Percentiles rank a stretch among this genome's conserved stretches.
phyloP scores from a whole-genome alignment of 2,113 vertebrate genomes.

The Caloenas nicobarica region DNA sequence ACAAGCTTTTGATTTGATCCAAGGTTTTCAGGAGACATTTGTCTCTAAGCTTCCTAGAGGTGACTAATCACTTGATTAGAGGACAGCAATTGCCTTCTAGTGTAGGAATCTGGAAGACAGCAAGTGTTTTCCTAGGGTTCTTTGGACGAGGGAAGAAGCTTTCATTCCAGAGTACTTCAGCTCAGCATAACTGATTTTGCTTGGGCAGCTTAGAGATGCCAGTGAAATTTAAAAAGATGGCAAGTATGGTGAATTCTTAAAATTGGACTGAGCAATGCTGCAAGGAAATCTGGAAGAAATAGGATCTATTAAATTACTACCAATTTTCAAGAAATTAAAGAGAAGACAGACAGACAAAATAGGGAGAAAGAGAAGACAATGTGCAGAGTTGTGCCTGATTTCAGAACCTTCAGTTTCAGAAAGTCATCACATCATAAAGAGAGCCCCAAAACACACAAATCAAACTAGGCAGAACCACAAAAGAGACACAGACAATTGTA shows the following conservation, averaged over 20 bases:
- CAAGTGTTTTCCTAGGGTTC: not conserved
- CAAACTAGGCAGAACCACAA: not conserved
- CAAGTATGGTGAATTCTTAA: not conserved
- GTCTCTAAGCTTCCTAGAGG: not conserved
- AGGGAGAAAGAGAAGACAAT: not conserved
- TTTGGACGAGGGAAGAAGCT: not conserved
- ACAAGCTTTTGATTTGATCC: not conserved
- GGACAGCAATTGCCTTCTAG: not conserved
- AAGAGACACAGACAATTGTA: not conserved
- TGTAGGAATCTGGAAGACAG: not conserved
- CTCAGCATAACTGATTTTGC: not conserved
- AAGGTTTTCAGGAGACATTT: not conserved
- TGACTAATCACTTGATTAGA: not conserved
- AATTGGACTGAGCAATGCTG: not conserved
- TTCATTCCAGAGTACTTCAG: not conserved
- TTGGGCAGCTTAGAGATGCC: not conserved
- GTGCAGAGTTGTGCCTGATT: not conserved
- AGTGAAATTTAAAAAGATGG: not conserved
- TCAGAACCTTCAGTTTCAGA: not conserved
- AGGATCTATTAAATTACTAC: not conserved
- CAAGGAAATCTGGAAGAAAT: not conserved
- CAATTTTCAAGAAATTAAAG: not conserved
- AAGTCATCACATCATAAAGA: not conserved
- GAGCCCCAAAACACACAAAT: not conserved
- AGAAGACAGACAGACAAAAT: not conserved